Base-by-base conservation (phyloP, 1,140 invertebrate species). In the Drosophila kohkoa region DNA sequence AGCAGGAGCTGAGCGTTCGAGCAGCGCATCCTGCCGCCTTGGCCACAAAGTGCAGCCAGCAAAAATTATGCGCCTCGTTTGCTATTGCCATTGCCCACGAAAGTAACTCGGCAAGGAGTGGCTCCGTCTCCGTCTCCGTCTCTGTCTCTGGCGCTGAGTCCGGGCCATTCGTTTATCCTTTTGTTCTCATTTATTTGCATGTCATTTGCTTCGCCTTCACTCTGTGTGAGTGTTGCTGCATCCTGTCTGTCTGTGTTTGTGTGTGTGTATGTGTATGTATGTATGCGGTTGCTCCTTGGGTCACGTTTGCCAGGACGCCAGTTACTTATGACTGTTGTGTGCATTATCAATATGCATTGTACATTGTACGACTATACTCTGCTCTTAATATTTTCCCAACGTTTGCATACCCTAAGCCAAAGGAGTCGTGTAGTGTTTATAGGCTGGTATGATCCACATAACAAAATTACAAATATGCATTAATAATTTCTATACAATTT, bases 121-220 rank as follows among this genome's bases (percentile, higher is more conserved):
- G 43, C 20, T 41, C 57, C 38, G 30, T 11, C 46, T 25, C 6
- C 11, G 20, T 20, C 20, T 41, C 57, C 28, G 20, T 11, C 46
- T 20, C 6, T 15, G 25, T 2, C 15, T 54, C 16, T 8, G 49
- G 4, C 45, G 20, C 78, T 67, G 70, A 51, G 62, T 65, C 30
- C 59, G 5, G 49, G 80, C 80, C 81, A 89, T 81, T 88, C 83
- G 85, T 88, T 88, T 88, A 88, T 88, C 67, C 83, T 72, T 88
- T 88, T 88, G 80, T 88, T 88, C 83, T 89, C 83, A 89, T 88
- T 88, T 88, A 88, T 88, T 88, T 88, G 83, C 83, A 88, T 88
- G 83, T 83, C 83, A 88, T 88, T 88, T 88, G 83, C 80, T 88
- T 57, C 57, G 48, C 51, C 41, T 13, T 45, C 13, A 11, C 16